phyloP scores from a whole-genome alignment of 2,113 vertebrate genomes.

The Eublepharis macularius region DNA sequence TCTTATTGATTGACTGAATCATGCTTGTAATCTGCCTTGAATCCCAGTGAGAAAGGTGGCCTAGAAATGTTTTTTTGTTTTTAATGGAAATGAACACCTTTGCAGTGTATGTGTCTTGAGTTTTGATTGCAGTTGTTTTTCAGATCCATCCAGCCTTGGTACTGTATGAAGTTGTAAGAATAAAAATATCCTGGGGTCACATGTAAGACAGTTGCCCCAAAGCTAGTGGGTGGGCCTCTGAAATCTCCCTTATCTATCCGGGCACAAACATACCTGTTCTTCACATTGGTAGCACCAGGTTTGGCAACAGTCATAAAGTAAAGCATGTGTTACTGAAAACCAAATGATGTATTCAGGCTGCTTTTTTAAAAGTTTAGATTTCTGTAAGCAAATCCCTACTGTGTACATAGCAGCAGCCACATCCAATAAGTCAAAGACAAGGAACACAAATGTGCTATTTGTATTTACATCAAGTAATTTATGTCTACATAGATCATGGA shows the following conservation, averaged over 20 bases:
- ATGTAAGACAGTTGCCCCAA: background rate
- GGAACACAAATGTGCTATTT: conserved; percentile 6
- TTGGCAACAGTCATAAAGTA: background rate
- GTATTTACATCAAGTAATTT: conserved; percentile 31
- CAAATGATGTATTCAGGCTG: background rate
- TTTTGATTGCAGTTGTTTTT: background rate
- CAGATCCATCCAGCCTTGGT: background rate
- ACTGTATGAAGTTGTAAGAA: background rate
- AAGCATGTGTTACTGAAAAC: background rate
- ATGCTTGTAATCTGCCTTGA: too few relatives aligned
- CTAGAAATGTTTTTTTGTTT: too few relatives aligned
- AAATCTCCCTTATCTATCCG: background rate
- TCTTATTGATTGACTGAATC: too few relatives aligned
- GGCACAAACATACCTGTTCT: background rate
- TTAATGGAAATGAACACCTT: background rate
- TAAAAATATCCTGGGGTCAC: too few relatives aligned
- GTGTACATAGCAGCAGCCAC: background rate
- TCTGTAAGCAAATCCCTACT: background rate
- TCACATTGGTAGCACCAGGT: background rate
- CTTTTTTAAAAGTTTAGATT: background rate
- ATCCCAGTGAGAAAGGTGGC: too few relatives aligned
- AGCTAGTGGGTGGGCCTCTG: background rate
- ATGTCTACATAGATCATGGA: conserved; percentile 10
- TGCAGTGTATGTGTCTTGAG: background rate
- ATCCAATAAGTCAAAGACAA: conserved; percentile 5